Percentiles rank a stretch among this genome's conserved stretches.
Conservation (phyloP, 2,888 invertebrate genomes). For the Galerucella nymphaeae region DNA sequence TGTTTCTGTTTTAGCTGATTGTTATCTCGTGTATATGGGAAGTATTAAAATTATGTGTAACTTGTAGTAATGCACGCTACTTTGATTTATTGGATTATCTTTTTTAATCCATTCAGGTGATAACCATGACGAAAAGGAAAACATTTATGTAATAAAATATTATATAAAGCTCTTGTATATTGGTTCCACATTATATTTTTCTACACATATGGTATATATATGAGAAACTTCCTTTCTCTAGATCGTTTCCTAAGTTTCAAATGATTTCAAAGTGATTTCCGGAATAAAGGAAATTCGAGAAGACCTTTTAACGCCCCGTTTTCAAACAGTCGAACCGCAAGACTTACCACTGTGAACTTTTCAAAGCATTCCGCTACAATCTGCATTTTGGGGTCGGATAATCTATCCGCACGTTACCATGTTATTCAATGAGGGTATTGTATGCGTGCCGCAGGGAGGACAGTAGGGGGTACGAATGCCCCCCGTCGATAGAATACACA, state of each 20-base stretch:
- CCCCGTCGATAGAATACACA: slow-evolving; percentile 56
- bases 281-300: slow-evolving; percentile 44
- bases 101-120: background rate
- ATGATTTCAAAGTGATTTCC: slow-evolving; percentile 38
- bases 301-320: slow-evolving; percentile 49
- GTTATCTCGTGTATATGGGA: slow-evolving; percentile 23
- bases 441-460: slow-evolving; percentile 51
- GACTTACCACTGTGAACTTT: slow-evolving; percentile 48
- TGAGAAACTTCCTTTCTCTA: slow-evolving; percentile 8
- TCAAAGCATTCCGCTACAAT: slow-evolving; percentile 57
- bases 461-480: slow-evolving; percentile 55
- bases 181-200: no score
- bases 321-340: slow-evolving; percentile 45
- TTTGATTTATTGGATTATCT: background rate
- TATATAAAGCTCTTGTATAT: no score
- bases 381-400: slow-evolving; percentile 54
- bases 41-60: slow-evolving; percentile 15
- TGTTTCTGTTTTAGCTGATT: slow-evolving; percentile 11
- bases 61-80: background rate
- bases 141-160: no score
- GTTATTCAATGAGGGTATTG: slow-evolving; percentile 55
- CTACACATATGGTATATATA: background rate
- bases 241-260: slow-evolving; percentile 31
- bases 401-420: slow-evolving; percentile 47
- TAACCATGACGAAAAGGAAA: background rate